A percentile compares a stretch with the other conserved stretches of the same genome.
Conservation (phyloP, 2,888 invertebrate species). For the Thereva unica region DNA sequence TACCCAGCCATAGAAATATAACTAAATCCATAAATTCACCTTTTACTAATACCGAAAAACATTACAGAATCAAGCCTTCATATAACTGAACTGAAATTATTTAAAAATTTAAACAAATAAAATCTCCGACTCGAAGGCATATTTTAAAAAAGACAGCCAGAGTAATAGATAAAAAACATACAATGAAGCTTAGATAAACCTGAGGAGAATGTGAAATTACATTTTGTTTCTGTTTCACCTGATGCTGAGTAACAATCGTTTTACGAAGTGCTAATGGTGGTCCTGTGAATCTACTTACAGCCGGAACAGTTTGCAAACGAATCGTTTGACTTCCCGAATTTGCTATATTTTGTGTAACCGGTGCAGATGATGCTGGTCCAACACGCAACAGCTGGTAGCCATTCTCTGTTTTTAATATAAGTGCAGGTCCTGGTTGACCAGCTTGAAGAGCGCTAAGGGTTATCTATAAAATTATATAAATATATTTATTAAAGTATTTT, state of each 20-base stretch:
- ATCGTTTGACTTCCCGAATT: slow-evolving; percentile 72
- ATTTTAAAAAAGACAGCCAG: slow-evolving; percentile 23
- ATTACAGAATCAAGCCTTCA: slow-evolving; percentile 8
- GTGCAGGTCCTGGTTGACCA: slow-evolving; percentile 82
- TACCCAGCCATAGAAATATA: too few relatives aligned
- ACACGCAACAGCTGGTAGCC: slow-evolving; percentile 92
- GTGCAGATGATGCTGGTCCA: slow-evolving; percentile 73
- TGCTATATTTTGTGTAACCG: slow-evolving; percentile 56
- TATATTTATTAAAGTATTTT: slow-evolving; percentile 11
- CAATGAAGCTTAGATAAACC: slow-evolving; percentile 4
- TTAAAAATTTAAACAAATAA: slow-evolving; percentile 22
- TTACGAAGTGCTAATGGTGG: slow-evolving; percentile 66
- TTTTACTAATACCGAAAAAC: neutral
- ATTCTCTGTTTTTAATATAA: slow-evolving; percentile 95
- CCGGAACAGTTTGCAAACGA: slow-evolving; percentile 84
- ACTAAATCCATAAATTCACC: too few relatives aligned
- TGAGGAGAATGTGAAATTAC: slow-evolving; percentile 47
- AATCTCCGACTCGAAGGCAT: slow-evolving; percentile 23
- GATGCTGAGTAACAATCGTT: slow-evolving; percentile 60
- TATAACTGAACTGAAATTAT: slow-evolving; percentile 13
- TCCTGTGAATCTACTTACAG: slow-evolving; percentile 79
- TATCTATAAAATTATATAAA: slow-evolving; percentile 65
- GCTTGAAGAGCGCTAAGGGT: slow-evolving; percentile 87
- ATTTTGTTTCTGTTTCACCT: slow-evolving; percentile 58
- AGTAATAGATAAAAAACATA: slow-evolving; percentile 8